These are phyloP conservation scores for Lepidocyrtoides sp. DNA, from an alignment of 2,888 invertebrate species.

Conservation along the genomic window DNA sequence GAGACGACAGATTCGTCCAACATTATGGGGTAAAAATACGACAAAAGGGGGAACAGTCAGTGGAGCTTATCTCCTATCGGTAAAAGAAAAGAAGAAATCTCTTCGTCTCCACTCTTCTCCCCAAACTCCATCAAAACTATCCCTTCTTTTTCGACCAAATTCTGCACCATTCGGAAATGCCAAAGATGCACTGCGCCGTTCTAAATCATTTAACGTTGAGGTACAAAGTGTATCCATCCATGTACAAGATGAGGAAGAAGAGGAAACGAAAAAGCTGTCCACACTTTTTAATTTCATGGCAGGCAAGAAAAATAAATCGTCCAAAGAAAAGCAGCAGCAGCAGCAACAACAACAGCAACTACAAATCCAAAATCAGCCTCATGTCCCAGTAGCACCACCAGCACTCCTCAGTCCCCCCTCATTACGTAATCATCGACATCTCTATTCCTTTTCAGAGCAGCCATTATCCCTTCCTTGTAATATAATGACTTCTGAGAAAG, in stretches of 20 bases:
- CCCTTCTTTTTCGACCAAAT: conserved; percentile 83
- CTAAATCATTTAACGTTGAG: conserved; percentile 85
- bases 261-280: conserved; percentile 83
- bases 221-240: conserved; percentile 84
- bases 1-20: conserved; percentile 86
- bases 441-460: conserved; percentile 66
- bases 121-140: conserved; percentile 84
- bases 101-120: conserved; percentile 81
- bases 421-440: conserved; percentile 58
- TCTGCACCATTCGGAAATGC: conserved; percentile 80
- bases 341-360: neutral
- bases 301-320: conserved; percentile 75
- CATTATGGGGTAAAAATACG: conserved; percentile 86
- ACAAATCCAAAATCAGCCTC: neutral
- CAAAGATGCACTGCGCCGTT: conserved; percentile 83
- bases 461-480: conserved; percentile 69
- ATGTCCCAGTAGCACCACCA: conserved; percentile 36
- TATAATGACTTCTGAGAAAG: conserved; percentile 73
- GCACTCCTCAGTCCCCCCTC: conserved; percentile 63
- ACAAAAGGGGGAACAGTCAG: conserved; percentile 84
- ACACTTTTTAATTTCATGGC: conserved; percentile 84
- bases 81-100: conserved; percentile 80
- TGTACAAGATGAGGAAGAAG: conserved; percentile 82
- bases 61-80: conserved; percentile 79
- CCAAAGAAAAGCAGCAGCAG: conserved; percentile 68